A percentile compares a stretch with the other conserved stretches of the same genome.
Evolutionary conservation across 2,888 invertebrate genomes (phyloP).

Genomic region (Anarsia innoxiella): DNA sequence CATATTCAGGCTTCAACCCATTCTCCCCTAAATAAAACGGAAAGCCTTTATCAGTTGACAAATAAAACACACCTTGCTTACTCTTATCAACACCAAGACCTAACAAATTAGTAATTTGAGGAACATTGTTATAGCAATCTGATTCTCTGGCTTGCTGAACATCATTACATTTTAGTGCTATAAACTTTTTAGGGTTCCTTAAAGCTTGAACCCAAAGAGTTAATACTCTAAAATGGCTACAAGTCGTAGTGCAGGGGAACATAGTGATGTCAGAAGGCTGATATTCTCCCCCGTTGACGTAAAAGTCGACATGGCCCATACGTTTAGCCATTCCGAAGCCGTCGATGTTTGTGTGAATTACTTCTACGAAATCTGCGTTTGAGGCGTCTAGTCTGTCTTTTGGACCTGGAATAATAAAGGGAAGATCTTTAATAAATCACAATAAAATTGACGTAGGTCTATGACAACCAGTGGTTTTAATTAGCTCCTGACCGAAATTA

Average conservation of each 20-base stretch:
- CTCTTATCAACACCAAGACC: slow-evolving; percentile 39
- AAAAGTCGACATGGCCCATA: slow-evolving; percentile 64
- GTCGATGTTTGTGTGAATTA: slow-evolving; percentile 64
- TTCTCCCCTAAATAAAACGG: slow-evolving; percentile 54
- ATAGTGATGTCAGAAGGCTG: slow-evolving; percentile 53
- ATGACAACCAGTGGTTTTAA: no score
- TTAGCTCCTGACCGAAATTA: no score
- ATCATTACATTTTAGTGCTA: slow-evolving; percentile 46
- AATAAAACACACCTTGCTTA: slow-evolving; percentile 50
- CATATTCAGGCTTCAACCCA: slow-evolving; percentile 46
- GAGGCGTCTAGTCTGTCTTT: slow-evolving; percentile 45
- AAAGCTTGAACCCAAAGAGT: slow-evolving; percentile 48
- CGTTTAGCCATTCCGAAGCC: slow-evolving; percentile 59
- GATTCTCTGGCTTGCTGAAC: slow-evolving; percentile 58
- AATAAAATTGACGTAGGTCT: no score
- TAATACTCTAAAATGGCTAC: slow-evolving; percentile 58
- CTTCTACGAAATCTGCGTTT: slow-evolving; percentile 59
- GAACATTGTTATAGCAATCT: slow-evolving; percentile 39
- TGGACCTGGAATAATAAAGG: slow-evolving; percentile 22
- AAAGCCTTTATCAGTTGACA: slow-evolving; percentile 46
- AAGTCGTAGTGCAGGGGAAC: slow-evolving; percentile 52
- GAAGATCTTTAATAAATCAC: no score
- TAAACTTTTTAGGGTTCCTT: slow-evolving; percentile 47
- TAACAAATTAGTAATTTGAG: slow-evolving; percentile 43
- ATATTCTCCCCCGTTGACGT: slow-evolving; percentile 62